Evolutionary conservation across 2,797 vertebrate species (phyloP).

Genomic region (Euphonia xanthogaster): DNA sequence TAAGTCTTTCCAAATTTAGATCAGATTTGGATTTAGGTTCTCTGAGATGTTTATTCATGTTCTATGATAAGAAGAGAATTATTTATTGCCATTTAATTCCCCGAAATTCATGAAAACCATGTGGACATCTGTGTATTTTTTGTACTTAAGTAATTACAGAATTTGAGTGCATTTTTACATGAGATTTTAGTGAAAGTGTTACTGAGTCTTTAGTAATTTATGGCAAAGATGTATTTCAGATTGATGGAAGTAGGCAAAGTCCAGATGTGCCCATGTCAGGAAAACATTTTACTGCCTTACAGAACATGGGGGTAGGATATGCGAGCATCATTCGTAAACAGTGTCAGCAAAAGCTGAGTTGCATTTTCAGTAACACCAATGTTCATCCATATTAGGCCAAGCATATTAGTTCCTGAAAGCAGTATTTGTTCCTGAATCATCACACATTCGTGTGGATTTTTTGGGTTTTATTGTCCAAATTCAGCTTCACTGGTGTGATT

Average conservation of each 20-base stretch:
- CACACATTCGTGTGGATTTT: neutral
- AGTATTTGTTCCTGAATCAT: neutral
- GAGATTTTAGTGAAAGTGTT: neutral
- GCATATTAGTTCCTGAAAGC: neutral
- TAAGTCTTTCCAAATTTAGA: constrained; percentile 19
- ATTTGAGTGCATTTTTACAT: neutral
- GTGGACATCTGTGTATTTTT: neutral
- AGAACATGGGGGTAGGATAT: neutral
- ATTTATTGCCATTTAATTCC: neutral
- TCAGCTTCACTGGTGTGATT: neutral
- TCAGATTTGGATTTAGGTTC: neutral
- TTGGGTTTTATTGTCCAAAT: neutral
- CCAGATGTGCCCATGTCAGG: neutral
- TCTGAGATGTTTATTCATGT: neutral
- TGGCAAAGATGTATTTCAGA: neutral
- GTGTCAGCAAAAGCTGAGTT: neutral
- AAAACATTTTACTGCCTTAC: neutral
- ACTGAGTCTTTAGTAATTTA: neutral
- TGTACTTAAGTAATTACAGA: neutral
- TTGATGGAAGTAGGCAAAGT: neutral
- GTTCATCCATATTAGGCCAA: neutral
- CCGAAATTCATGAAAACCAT: neutral
- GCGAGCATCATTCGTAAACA: neutral
- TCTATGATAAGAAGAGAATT: neutral
- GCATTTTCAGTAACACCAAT: neutral